Percentiles rank a stretch among this genome's conserved stretches.
Conservation (phyloP, 2,797 vertebrate genomes). For the Tadarida brasiliensis region DNA sequence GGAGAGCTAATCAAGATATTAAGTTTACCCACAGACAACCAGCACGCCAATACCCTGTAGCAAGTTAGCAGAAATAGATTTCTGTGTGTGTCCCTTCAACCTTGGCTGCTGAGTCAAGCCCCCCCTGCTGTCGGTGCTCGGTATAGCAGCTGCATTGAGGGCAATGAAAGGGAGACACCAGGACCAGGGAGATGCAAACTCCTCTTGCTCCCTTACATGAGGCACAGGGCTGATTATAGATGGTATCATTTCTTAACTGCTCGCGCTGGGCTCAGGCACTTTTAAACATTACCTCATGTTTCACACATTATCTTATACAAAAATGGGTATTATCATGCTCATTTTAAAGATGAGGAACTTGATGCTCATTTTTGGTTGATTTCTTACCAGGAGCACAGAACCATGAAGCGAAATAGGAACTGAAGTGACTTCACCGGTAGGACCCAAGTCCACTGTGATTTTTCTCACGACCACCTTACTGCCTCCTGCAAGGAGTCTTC, state of each 20-base stretch:
- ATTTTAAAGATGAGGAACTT: slow-evolving; percentile 12
- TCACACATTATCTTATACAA: neutral
- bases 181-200: neutral
- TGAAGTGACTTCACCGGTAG: neutral
- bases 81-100: slow-evolving; percentile 19
- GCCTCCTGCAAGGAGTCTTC: neutral
- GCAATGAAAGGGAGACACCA: neutral
- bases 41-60: slow-evolving; percentile 40
- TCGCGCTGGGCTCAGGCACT: neutral
- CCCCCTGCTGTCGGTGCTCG: neutral
- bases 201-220: neutral
- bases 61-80: slow-evolving; percentile 61
- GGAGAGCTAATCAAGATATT: slow-evolving; percentile 77
- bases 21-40: slow-evolving; percentile 59
- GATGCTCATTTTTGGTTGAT: neutral
- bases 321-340: neutral
- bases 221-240: neutral
- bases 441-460: neutral
- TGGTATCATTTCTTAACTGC: neutral
- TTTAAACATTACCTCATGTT: neutral
- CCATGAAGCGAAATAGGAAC: neutral
- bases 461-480: neutral
- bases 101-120: neutral
- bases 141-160: neutral
- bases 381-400: neutral